Percentiles rank a stretch among this genome's conserved stretches.
phyloP scores from a whole-genome alignment of 2,797 vertebrate species.

The Streptopelia turtur region DNA sequence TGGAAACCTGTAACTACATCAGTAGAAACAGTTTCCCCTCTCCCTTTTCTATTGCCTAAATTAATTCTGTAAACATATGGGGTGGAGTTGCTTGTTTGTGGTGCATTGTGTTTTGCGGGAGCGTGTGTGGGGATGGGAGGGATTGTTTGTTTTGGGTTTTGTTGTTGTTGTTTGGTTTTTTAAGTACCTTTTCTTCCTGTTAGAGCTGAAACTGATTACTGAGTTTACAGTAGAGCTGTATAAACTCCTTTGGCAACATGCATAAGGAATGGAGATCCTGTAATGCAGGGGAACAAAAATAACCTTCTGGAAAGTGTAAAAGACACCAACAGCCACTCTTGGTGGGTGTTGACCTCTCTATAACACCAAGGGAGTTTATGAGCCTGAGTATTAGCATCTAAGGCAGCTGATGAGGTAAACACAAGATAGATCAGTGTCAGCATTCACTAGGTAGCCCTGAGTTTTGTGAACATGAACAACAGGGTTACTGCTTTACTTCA shows the following conservation, averaged over 20 bases:
- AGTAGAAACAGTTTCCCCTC: not conserved
- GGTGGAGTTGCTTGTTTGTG: not conserved
- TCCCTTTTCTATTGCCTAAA: not conserved
- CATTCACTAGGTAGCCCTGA: not conserved
- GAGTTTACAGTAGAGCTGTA: not conserved
- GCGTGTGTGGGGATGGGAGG: too few species aligned
- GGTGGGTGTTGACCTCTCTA: not conserved
- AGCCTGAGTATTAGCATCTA: not conserved
- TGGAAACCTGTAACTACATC: accelerated
- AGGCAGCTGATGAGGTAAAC: not conserved
- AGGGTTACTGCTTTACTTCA: not conserved
- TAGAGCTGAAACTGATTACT: not conserved
- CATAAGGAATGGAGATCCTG: not conserved
- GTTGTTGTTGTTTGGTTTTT: not conserved
- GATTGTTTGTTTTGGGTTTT: not conserved
- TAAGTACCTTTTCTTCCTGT: not conserved
- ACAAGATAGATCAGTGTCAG: not conserved
- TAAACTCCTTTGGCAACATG: not conserved
- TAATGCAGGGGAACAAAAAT: not conserved
- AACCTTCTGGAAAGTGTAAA: not conserved
- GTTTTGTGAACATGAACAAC: not conserved
- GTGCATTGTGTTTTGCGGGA: not conserved
- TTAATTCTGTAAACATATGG: not conserved
- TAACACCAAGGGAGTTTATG: not conserved
- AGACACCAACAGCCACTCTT: not conserved